phyloP scores from a whole-genome alignment of 1,140 invertebrate genomes.

The Globodera rostochiensis region DNA sequence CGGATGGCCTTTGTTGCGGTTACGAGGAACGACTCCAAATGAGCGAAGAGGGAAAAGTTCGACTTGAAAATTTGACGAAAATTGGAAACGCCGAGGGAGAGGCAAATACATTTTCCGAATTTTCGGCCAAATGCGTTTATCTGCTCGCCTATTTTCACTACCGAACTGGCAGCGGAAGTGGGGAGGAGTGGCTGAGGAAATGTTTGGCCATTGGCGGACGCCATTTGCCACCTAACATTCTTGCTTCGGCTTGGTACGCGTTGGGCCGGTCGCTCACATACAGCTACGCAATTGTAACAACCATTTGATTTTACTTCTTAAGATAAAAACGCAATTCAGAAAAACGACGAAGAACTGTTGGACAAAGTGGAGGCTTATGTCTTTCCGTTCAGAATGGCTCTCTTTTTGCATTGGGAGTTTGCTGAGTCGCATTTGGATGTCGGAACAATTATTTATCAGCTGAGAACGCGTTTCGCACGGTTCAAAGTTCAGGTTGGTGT shows the following conservation, averaged over 20 bases:
- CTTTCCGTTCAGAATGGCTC: slow-evolving; percentile 48
- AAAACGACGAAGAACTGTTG: slow-evolving; percentile 29
- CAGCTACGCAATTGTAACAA: slow-evolving; percentile 27
- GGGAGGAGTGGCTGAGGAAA: slow-evolving; percentile 15
- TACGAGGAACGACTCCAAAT: slow-evolving; percentile 21
- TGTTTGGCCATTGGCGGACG: slow-evolving; percentile 29
- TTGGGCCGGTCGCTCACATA: slow-evolving; percentile 23
- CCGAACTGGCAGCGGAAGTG: slow-evolving; percentile 22
- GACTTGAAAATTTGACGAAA: neutral
- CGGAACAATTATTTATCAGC: slow-evolving; percentile 45
- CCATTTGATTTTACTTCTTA: neutral
- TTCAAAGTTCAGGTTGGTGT: slow-evolving; percentile 39
- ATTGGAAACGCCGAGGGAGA: neutral
- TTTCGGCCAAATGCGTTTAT: slow-evolving; percentile 37
- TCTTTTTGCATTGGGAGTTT: slow-evolving; percentile 41
- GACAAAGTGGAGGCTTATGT: slow-evolving; percentile 41
- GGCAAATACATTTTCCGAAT: neutral
- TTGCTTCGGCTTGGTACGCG: slow-evolving; percentile 31
- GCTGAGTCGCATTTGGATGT: slow-evolving; percentile 44
- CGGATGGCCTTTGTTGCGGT: slow-evolving; percentile 22
- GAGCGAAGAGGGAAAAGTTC: slow-evolving; percentile 3
- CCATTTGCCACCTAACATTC: slow-evolving; percentile 11
- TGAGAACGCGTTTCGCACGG: slow-evolving; percentile 43
- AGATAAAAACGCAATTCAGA: neutral
- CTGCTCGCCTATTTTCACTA: slow-evolving; percentile 27